phyloP scores from a whole-genome alignment of 2,113 vertebrate genomes.

The Saccopteryx bilineata region DNA sequence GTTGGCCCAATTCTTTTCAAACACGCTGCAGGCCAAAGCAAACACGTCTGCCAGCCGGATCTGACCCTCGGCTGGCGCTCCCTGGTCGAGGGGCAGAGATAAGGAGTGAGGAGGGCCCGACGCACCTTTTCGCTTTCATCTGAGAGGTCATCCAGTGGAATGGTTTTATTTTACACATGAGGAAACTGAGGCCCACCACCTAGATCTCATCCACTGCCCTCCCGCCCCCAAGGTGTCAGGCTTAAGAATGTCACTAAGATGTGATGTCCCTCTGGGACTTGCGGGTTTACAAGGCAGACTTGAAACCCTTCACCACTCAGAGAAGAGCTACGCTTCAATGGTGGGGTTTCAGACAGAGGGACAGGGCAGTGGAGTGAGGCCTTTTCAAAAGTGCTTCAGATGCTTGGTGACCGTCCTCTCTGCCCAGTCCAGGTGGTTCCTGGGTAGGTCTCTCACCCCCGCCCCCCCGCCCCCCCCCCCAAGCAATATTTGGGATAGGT shows the following conservation, averaged over 20 bases:
- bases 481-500: too few relatives aligned
- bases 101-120: neutral
- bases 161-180: neutral
- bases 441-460: neutral
- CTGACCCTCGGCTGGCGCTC: neutral
- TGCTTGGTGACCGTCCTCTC: neutral
- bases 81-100: conserved; percentile 22
- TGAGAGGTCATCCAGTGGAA: neutral
- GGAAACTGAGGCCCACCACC: neutral
- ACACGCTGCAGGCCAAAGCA: conserved; percentile 71
- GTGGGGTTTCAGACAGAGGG: neutral
- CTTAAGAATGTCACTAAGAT: neutral
- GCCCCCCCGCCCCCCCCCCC: too few relatives aligned
- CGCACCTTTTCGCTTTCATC: neutral
- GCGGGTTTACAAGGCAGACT: neutral
- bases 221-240: neutral
- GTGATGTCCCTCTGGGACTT: neutral
- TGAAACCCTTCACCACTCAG: neutral
- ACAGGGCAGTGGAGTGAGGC: neutral
- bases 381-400: neutral
- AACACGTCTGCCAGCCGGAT: conserved; percentile 56
- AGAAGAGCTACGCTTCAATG: neutral
- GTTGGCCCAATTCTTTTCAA: conserved; percentile 67
- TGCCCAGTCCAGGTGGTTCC: neutral
- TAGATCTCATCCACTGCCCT: neutral